phyloP scores from a whole-genome alignment of 2,888 invertebrate species.

The Limenitis camilla region DNA sequence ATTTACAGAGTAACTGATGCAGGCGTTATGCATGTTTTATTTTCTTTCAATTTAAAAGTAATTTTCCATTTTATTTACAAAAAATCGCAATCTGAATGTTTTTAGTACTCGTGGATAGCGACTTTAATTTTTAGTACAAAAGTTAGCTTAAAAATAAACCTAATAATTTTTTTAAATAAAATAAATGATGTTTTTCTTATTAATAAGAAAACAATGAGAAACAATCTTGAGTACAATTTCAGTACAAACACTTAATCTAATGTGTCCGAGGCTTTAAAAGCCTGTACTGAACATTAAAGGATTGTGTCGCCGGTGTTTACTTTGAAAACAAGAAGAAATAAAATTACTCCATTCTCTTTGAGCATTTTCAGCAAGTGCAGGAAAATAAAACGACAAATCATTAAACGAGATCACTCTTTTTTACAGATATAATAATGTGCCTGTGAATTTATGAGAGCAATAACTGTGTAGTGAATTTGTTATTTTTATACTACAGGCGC shows the following conservation, averaged over 20 bases:
- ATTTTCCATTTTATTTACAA: too few species aligned
- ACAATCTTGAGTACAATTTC: background rate
- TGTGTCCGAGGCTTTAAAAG: slow-evolving; percentile 23
- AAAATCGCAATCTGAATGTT: too few species aligned
- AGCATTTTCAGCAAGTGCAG: slow-evolving; percentile 19
- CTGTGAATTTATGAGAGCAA: slow-evolving; percentile 11
- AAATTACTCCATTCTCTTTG: slow-evolving; percentile 26
- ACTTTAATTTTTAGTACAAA: too few species aligned
- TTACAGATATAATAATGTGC: background rate
- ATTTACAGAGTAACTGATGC: too few species aligned
- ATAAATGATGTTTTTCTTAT: background rate
- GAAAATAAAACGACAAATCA: slow-evolving; percentile 1
- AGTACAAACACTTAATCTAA: slow-evolving; percentile 7
- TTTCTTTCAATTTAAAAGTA: too few species aligned
- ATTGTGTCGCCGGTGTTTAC: slow-evolving; percentile 25
- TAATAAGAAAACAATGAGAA: background rate
- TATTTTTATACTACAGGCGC: slow-evolving; percentile 3
- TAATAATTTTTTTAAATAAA: too few species aligned
- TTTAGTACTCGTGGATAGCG: too few species aligned
- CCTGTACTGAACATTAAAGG: slow-evolving; percentile 26
- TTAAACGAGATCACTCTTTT: background rate
- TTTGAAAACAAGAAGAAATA: slow-evolving; percentile 33
- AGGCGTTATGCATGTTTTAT: too few species aligned
- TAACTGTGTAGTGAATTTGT: slow-evolving; percentile 1
- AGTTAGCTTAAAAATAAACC: too few species aligned